Evolutionary conservation across 2,113 vertebrate genomes (phyloP).

Genomic region (Melanostigma gelatinosum): DNA sequence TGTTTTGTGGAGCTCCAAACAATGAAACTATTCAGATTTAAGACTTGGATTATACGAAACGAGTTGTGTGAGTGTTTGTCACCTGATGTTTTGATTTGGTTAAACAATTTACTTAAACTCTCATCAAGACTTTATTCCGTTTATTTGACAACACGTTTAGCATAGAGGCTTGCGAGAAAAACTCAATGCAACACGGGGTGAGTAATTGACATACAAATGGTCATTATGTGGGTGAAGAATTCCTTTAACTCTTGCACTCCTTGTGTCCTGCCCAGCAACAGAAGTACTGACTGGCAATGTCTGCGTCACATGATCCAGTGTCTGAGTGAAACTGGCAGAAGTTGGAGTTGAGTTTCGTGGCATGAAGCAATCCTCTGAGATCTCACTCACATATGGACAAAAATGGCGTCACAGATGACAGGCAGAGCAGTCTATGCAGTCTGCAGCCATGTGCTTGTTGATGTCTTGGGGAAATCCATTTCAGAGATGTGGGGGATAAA

Average conservation of each 20-base stretch:
- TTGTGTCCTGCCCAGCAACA: neutral
- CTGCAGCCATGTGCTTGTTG: constrained; percentile 41
- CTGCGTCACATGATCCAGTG: neutral
- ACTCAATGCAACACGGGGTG: neutral
- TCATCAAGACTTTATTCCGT: neutral
- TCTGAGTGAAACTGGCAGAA: neutral
- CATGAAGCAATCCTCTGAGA: constrained; percentile 53
- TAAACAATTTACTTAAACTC: neutral
- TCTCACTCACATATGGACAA: constrained; percentile 60
- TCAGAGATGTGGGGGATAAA: constrained; percentile 69
- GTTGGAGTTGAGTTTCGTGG: constrained; percentile 58
- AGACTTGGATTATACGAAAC: neutral
- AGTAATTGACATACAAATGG: neutral
- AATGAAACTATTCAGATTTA: neutral
- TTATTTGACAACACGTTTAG: neutral
- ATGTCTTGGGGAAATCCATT: constrained; percentile 75
- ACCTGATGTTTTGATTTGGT: neutral
- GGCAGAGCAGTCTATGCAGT: constrained; percentile 25
- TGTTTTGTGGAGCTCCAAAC: neutral
- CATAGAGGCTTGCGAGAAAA: neutral
- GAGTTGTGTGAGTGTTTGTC: neutral
- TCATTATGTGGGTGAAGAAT: neutral
- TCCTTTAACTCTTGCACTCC: neutral
- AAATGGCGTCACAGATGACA: constrained; percentile 60
- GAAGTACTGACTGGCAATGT: constrained; percentile 1